phyloP scores from a whole-genome alignment of 1,140 invertebrate genomes.

The Acromyrmex heyeri region DNA sequence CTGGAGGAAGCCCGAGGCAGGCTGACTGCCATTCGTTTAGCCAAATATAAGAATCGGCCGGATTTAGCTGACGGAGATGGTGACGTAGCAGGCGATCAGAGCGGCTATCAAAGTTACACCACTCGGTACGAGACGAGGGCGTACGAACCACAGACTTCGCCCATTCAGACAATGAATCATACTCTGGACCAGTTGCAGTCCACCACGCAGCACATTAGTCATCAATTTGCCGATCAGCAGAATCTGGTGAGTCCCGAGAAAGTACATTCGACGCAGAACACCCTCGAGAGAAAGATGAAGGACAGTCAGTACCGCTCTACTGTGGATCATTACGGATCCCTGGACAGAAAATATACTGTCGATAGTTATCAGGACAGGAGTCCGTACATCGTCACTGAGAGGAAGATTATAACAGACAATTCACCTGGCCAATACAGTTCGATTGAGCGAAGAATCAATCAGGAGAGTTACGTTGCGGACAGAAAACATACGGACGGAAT shows the following conservation, averaged over 20 bases:
- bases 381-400: slow-evolving; percentile 71
- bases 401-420: slow-evolving; percentile 67
- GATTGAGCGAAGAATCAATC: slow-evolving; percentile 81
- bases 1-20: slow-evolving; percentile 96
- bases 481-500: slow-evolving; percentile 54
- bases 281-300: slow-evolving; percentile 82
- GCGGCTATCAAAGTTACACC: slow-evolving; percentile 82
- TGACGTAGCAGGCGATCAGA: slow-evolving; percentile 83
- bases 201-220: slow-evolving; percentile 74
- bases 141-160: slow-evolving; percentile 71
- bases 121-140: slow-evolving; percentile 77
- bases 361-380: slow-evolving; percentile 56
- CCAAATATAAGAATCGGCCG: slow-evolving; percentile 91
- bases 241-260: slow-evolving; percentile 83
- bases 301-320: slow-evolving; percentile 78
- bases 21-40: slow-evolving; percentile 94
- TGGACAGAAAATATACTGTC: slow-evolving; percentile 66
- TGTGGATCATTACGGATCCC: slow-evolving; percentile 70
- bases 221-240: slow-evolving; percentile 78
- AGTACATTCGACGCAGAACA: slow-evolving; percentile 82
- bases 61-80: slow-evolving; percentile 81
- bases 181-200: slow-evolving; percentile 77
- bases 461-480: slow-evolving; percentile 73
- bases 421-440: slow-evolving; percentile 81
- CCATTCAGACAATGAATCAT: slow-evolving; percentile 75